Evolutionary conservation across 2,113 vertebrate species (phyloP).

Genomic region (Lamprologus tigripictilis): DNA sequence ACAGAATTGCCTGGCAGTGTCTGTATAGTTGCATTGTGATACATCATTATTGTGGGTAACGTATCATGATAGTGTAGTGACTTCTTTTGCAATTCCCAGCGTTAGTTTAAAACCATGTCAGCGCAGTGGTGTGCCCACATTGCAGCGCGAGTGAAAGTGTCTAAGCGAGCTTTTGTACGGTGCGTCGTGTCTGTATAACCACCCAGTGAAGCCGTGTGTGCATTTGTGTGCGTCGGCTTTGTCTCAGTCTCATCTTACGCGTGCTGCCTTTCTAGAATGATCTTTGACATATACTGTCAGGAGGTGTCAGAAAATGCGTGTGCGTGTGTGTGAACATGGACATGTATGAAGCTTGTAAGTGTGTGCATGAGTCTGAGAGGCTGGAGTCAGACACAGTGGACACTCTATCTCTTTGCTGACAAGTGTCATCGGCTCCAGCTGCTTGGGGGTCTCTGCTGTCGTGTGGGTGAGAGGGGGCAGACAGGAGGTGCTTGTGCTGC

Average conservation of each 20-base stretch:
- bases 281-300: constrained; percentile 28
- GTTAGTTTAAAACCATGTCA: background rate
- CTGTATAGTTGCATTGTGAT: background rate
- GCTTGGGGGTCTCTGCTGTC: constrained; percentile 45
- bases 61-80: background rate
- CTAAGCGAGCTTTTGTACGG: background rate
- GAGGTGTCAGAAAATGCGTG: background rate
- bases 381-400: constrained; percentile 45
- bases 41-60: background rate
- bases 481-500: constrained; percentile 16
- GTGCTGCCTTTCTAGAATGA: background rate
- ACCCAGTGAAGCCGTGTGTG: background rate
- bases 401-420: constrained; percentile 49
- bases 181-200: background rate
- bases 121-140: background rate
- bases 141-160: background rate
- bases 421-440: constrained; percentile 57
- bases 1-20: background rate
- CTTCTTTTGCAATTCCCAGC: background rate
- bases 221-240: background rate
- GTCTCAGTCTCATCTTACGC: background rate
- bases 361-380: constrained; percentile 13
- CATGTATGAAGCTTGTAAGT: constrained; percentile 6
- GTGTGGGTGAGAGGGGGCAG: constrained; percentile 20
- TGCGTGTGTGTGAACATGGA: constrained; percentile 2